Conservation (phyloP, 2,113 vertebrate species). For the Alectura lathami region DNA sequence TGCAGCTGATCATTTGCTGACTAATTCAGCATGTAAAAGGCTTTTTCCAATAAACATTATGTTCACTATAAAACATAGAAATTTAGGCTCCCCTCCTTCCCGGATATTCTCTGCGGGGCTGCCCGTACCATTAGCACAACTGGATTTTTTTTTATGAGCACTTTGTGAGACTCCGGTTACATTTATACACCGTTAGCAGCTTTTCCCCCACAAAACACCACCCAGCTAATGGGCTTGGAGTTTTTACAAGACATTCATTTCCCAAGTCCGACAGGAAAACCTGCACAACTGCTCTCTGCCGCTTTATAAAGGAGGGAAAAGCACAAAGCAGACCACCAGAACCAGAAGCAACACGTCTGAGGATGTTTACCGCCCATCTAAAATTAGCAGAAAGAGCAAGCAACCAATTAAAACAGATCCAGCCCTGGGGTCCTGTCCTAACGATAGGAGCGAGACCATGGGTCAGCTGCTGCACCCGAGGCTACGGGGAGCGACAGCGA, state of each 20-base stretch:
- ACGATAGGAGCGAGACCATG: neutral
- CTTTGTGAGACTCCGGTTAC: neutral
- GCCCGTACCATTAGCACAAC: neutral
- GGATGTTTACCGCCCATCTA: neutral
- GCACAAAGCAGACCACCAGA: neutral
- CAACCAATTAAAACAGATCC: neutral
- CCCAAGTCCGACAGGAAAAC: neutral
- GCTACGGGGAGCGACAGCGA: neutral
- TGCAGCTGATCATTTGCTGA: constrained; percentile 9
- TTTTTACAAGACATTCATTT: constrained; percentile 18
- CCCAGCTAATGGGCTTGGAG: neutral
- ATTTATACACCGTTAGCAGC: neutral
- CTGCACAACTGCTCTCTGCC: neutral
- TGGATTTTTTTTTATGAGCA: neutral
- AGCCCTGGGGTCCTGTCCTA: neutral
- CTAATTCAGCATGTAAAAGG: constrained; percentile 4
- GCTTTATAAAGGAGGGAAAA: neutral
- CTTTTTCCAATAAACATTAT: neutral
- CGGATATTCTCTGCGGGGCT: neutral
- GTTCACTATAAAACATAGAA: neutral
- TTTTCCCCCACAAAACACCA: neutral
- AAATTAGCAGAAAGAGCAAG: neutral
- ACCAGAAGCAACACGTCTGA: neutral
- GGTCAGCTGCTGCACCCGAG: neutral
- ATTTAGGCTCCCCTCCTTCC: neutral